phyloP scores from a whole-genome alignment of 2,113 vertebrate species.

The Gavialis gangeticus region DNA sequence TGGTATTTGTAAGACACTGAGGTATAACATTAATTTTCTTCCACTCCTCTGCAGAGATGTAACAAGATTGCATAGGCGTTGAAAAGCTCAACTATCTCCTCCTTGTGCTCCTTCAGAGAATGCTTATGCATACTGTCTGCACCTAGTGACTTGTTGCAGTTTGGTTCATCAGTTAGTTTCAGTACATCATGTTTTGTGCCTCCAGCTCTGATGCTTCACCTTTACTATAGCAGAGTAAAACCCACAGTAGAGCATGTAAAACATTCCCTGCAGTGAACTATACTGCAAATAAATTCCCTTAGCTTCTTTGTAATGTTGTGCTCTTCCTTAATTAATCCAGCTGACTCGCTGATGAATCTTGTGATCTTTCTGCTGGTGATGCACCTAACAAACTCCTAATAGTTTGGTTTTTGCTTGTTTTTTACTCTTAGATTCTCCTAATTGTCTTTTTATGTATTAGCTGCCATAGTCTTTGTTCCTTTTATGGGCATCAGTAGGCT shows the following conservation, averaged over 20 bases:
- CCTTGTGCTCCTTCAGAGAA: background rate
- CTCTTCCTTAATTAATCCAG: background rate
- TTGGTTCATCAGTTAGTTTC: background rate
- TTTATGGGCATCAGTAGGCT: accelerated
- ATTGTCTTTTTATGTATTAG: accelerated
- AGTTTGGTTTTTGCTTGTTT: background rate
- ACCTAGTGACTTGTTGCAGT: background rate
- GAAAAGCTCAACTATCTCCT: background rate
- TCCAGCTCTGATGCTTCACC: background rate
- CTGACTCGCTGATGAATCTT: background rate
- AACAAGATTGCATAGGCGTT: background rate
- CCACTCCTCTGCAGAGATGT: background rate
- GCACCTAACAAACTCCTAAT: accelerated
- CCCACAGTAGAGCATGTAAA: too few species aligned
- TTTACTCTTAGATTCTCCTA: background rate
- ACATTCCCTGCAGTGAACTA: background rate
- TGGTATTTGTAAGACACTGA: background rate
- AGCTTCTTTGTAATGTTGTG: background rate
- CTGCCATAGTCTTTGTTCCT: background rate
- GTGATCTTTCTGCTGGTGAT: background rate
- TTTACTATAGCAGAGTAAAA: background rate
- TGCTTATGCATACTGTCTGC: too few species aligned
- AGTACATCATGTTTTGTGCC: background rate
- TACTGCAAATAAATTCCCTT: accelerated
- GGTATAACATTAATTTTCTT: background rate